These are phyloP conservation scores for Epirrita christyi DNA, from an alignment of 2,888 invertebrate species.

Conservation along the genomic window DNA sequence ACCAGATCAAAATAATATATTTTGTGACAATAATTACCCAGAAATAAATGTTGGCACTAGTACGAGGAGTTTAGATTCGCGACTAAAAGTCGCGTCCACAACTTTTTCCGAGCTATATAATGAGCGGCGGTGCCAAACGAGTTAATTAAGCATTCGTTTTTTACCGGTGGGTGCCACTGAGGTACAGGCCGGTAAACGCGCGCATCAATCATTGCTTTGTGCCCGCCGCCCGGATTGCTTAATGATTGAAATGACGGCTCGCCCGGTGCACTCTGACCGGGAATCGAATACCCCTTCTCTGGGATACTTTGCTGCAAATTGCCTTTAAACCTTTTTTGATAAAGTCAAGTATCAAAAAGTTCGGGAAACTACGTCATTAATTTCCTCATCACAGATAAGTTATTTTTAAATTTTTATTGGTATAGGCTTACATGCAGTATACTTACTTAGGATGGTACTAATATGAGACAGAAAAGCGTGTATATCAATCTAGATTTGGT, in stretches of 20 bases:
- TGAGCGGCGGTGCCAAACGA: constrained; percentile 84
- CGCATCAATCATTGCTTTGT: constrained; percentile 83
- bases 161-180: constrained; percentile 70
- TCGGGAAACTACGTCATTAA: too few species aligned
- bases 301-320: constrained; percentile 21
- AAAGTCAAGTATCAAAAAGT: too few species aligned
- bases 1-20: too few species aligned
- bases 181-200: constrained; percentile 75
- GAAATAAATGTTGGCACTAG: too few species aligned
- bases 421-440: too few species aligned
- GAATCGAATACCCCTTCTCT: constrained; percentile 34
- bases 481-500: neutral
- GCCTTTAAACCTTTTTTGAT: constrained; percentile 1
- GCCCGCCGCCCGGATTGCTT: constrained; percentile 75
- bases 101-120: constrained; percentile 58
- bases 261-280: constrained; percentile 56
- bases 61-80: neutral
- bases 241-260: constrained; percentile 79
- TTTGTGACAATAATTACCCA: too few species aligned
- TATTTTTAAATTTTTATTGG: too few species aligned
- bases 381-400: too few species aligned
- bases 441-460: too few species aligned
- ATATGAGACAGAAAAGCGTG: too few species aligned
- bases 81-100: constrained; percentile 20
- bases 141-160: constrained; percentile 83